Evolutionary conservation across 2,888 invertebrate species (phyloP), one percentile per base, ranked within the genome.

Genomic region (Autographa gamma): DNA sequence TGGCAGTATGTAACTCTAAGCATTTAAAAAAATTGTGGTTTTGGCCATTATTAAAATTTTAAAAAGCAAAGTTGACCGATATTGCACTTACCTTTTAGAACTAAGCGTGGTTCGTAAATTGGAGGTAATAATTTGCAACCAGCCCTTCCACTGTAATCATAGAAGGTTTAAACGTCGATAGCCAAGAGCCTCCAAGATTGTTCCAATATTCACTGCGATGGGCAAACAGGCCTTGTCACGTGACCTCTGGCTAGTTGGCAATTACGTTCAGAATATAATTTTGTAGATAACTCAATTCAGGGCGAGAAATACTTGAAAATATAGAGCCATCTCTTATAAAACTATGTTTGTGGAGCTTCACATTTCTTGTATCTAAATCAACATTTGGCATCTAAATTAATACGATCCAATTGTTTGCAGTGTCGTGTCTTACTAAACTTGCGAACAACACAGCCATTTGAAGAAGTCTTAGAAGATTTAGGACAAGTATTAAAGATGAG

Each of bases 401-500:
- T n/a, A 7, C 1, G n/a, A 48, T 16, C n/a, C 1, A n/a, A 54
- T 71, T 64, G 0, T 69, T 90, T 86, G 9, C 96, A 98, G 98
- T 98, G 98, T 91, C 98, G 98, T 76, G 98, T 99, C 63, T 95
- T 99, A 81, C 95, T 99, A 76, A 99, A 99, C 91, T 96, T 99
- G 84, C 97, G 98, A 78, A 99, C 99, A 19, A 97, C 98, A 41
- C 99, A 99, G 88, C 98, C 98, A 0, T 99, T 99, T 90, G 99
- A 99, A 93, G 99, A 99, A 89, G 98, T 99, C 43, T 96, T 99
- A 70, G 98, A 98, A 91, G 99, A 99, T 93, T 96, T 99, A 87
- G 99, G 99, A 60, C 98, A 98, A 95, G 98, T 99, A 61, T 96
- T 99, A 78, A 98, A 98, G 96, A 98, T 98, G 97, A 98, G 97